Conservation (phyloP, 2,888 invertebrate genomes). For the Polydrusus tereticollis region DNA sequence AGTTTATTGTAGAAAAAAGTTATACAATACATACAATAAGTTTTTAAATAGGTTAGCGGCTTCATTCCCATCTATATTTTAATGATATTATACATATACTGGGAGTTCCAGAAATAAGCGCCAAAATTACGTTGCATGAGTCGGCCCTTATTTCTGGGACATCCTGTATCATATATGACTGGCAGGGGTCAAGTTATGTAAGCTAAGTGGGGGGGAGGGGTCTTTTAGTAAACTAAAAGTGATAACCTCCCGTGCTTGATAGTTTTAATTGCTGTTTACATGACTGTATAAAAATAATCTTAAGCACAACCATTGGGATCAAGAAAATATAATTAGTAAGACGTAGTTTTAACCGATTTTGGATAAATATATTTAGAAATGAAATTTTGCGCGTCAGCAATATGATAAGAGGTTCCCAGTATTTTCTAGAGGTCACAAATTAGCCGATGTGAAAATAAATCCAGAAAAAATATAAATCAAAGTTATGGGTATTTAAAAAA, state of each 20-base stretch:
- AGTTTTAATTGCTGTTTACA: constrained; percentile 6
- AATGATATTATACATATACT: background rate
- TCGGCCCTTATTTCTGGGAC: too few relatives aligned
- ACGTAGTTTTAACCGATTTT: background rate
- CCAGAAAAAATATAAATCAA: background rate
- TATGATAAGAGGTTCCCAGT: too few relatives aligned
- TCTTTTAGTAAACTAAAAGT: too few relatives aligned
- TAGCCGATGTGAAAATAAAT: too few relatives aligned
- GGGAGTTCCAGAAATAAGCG: background rate
- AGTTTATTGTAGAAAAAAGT: constrained; percentile 4
- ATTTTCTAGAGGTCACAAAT: too few relatives aligned
- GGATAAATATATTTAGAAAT: too few relatives aligned
- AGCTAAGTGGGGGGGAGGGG: too few relatives aligned
- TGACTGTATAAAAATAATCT: constrained; percentile 50
- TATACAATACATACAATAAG: background rate
- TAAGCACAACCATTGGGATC: constrained; percentile 52
- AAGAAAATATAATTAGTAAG: background rate
- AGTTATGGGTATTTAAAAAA: constrained; percentile 11
- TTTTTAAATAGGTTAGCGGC: background rate
- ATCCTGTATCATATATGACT: too few relatives aligned
- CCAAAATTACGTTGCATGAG: too few relatives aligned
- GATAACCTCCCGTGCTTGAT: background rate
- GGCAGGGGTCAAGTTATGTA: too few relatives aligned
- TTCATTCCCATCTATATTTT: background rate
- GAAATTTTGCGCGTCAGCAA: too few relatives aligned